Evolutionary conservation across 2,113 vertebrate species (phyloP).

Genomic region (Cebidichthys violaceus): DNA sequence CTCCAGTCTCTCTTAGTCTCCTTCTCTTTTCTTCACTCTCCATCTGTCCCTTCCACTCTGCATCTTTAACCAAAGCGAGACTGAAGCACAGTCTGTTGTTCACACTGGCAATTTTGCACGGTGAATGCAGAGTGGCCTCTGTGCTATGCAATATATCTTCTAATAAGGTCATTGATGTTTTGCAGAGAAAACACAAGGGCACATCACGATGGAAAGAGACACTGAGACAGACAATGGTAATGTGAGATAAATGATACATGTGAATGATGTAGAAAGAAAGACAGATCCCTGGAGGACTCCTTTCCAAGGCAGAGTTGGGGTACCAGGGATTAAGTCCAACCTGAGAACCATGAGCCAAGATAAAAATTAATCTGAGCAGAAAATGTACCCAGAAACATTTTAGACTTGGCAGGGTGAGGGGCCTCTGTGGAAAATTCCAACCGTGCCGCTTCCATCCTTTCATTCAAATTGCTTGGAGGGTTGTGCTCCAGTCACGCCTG

Average conservation of each 20-base stretch:
- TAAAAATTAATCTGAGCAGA: background rate
- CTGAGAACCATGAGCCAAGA: background rate
- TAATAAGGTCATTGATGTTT: constrained; percentile 3
- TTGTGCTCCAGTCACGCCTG: background rate
- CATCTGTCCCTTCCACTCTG: constrained; percentile 42
- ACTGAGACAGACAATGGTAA: background rate
- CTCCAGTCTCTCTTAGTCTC: constrained; percentile 17
- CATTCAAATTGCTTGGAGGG: background rate
- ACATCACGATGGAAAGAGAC: background rate
- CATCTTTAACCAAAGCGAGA: constrained; percentile 36
- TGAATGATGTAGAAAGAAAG: constrained; percentile 3
- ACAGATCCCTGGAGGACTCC: constrained; percentile 4
- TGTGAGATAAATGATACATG: background rate
- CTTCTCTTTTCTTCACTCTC: constrained; percentile 20
- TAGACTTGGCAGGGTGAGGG: background rate
- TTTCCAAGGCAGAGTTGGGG: background rate
- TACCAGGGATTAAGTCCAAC: constrained; percentile 2
- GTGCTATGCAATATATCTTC: background rate
- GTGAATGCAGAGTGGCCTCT: constrained; percentile 20
- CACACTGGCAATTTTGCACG: constrained; percentile 15
- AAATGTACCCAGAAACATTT: background rate
- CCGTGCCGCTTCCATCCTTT: background rate
- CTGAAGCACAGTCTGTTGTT: constrained; percentile 14
- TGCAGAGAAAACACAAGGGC: background rate
- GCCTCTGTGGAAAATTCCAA: background rate